A percentile compares a stretch with the other conserved stretches of the same genome.
Conservation (phyloP, 1,140 invertebrate species). For the Portunus trituberculatus region DNA sequence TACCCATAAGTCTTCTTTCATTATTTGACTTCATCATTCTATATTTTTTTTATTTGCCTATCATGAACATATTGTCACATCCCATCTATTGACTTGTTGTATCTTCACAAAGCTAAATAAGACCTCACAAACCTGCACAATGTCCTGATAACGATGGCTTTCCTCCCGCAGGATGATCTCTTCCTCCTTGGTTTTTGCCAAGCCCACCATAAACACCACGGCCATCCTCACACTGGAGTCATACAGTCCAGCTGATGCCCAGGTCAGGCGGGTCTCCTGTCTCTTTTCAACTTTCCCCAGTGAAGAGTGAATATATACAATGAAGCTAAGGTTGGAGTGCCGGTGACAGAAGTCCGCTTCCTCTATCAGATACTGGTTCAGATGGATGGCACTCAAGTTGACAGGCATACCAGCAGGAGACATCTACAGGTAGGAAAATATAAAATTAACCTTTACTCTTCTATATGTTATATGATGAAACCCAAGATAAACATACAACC, state of each 20-base stretch:
- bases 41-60: no score
- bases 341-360: conserved; percentile 60
- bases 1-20: no score
- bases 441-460: neutral
- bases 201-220: conserved; percentile 69
- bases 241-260: conserved; percentile 43
- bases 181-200: conserved; percentile 30
- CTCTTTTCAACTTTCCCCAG: conserved; percentile 55
- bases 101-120: no score
- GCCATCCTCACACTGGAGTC: conserved; percentile 31
- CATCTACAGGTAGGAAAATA: neutral
- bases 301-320: conserved; percentile 71
- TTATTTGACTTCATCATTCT: no score
- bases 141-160: conserved; percentile 44
- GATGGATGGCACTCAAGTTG: neutral
- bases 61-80: no score
- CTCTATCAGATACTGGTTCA: conserved; percentile 46
- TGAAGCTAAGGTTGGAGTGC: conserved; percentile 59
- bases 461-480: neutral
- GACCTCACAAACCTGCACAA: conserved; percentile 55
- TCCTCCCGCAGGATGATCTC: conserved; percentile 48
- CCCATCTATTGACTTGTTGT: no score
- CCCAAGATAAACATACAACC: neutral
- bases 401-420: neutral
- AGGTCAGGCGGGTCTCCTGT: conserved; percentile 58